phyloP scores from a whole-genome alignment of 2,797 vertebrate species.

The Sibirionetta formosa region DNA sequence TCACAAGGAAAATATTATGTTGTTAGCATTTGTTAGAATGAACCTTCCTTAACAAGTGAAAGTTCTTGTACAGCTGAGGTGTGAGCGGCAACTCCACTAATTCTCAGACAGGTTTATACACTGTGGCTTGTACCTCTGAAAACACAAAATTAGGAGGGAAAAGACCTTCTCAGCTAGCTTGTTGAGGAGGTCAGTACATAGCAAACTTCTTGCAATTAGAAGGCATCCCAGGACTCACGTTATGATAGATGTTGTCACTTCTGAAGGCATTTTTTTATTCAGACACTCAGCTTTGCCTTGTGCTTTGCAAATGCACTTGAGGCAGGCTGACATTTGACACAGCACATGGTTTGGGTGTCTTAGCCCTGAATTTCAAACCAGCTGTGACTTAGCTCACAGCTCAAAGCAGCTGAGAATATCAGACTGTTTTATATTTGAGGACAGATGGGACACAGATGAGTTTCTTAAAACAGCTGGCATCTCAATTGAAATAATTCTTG shows the following conservation, averaged over 20 bases:
- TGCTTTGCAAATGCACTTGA: not conserved
- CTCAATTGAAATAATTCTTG: not conserved
- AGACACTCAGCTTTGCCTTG: not conserved
- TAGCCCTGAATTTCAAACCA: conserved; percentile 43
- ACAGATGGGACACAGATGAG: conserved; percentile 8
- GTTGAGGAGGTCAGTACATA: accelerated
- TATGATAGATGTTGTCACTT: not conserved
- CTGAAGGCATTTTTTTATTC: not conserved
- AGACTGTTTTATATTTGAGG: not conserved
- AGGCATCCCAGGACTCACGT: not conserved
- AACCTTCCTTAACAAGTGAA: not conserved
- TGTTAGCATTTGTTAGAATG: not conserved
- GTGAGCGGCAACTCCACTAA: not conserved
- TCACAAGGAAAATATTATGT: not conserved
- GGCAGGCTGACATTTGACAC: not conserved
- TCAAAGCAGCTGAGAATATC: conserved; percentile 41
- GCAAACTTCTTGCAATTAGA: not conserved
- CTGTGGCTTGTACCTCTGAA: not conserved
- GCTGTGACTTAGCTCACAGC: conserved; percentile 39
- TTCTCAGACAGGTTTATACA: not conserved
- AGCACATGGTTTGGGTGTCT: not conserved
- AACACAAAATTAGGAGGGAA: not conserved
- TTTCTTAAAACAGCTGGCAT: conserved; percentile 24
- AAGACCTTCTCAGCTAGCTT: not conserved
- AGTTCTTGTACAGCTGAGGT: not conserved